Percentiles rank a stretch among this genome's conserved stretches.
Conservation (phyloP, 2,888 invertebrate genomes). For the Bombylius major region DNA sequence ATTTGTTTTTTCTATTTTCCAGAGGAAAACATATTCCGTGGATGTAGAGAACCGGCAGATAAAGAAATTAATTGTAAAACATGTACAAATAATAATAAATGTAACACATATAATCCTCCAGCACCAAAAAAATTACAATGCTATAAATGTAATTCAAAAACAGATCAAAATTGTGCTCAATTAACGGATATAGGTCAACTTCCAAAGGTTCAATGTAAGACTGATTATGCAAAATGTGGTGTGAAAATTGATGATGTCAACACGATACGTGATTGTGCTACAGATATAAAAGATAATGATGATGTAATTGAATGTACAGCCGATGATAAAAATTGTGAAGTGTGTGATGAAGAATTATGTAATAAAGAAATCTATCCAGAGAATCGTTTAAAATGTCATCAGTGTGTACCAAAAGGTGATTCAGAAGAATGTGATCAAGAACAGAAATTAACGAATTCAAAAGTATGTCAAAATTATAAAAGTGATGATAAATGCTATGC, state of each 20-base stretch:
- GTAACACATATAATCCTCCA: background rate
- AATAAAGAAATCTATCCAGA: constrained; percentile 24
- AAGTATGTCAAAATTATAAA: constrained; percentile 16
- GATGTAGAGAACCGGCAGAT: background rate
- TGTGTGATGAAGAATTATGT: constrained; percentile 23
- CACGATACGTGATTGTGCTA: constrained; percentile 23
- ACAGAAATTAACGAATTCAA: constrained; percentile 8
- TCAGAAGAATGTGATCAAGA: constrained; percentile 6
- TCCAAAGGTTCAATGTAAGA: background rate
- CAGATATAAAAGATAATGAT: background rate
- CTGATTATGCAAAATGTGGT: background rate
- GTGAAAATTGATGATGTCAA: constrained; percentile 1
- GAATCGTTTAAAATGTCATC: constrained; percentile 24
- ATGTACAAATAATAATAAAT: background rate
- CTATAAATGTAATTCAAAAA: constrained; percentile 5
- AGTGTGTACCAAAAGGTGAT: constrained; percentile 18
- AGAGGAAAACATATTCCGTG: constrained; percentile 18
- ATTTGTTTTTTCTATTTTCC: background rate
- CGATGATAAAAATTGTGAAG: constrained; percentile 13
- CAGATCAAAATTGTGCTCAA: constrained; percentile 6
- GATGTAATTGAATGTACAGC: constrained; percentile 2
- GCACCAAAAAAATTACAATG: background rate
- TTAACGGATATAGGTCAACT: background rate
- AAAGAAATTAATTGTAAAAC: background rate
- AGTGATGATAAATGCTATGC: constrained; percentile 21